These are phyloP conservation scores for Dasyprocta punctata DNA, from an alignment of 2,113 vertebrate species.

Conservation along the genomic window DNA sequence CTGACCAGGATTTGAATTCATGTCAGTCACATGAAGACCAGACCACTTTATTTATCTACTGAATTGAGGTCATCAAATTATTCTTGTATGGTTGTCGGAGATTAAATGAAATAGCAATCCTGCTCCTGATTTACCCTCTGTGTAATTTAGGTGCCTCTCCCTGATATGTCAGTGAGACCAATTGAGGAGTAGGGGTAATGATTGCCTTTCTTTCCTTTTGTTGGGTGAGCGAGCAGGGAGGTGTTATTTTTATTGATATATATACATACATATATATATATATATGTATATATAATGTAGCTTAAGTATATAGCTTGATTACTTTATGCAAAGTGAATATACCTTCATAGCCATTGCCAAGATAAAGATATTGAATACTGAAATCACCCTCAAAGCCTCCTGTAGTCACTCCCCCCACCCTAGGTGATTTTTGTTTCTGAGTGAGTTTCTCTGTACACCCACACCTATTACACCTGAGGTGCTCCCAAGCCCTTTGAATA, in stretches of 20 bases:
- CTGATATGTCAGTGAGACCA: background rate
- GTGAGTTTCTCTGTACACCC: background rate
- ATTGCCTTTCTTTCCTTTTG: background rate
- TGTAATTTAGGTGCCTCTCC: background rate
- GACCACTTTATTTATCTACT: background rate
- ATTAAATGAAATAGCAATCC: background rate
- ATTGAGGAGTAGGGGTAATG: background rate
- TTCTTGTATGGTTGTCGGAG: background rate
- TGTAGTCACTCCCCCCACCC: background rate
- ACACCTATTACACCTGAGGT: fast-evolving
- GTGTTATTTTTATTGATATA: background rate
- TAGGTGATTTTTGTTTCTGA: too few species aligned
- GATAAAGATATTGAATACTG: background rate
- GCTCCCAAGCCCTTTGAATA: background rate
- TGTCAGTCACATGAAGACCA: background rate
- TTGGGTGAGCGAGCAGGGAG: background rate
- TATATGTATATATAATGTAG: background rate
- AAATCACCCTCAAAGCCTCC: background rate
- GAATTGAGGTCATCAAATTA: background rate
- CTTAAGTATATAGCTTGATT: background rate
- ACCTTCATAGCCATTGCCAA: background rate
- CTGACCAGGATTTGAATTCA: background rate
- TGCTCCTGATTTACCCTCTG: background rate
- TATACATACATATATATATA: background rate
- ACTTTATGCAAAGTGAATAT: background rate